phyloP scores from a whole-genome alignment of 2,888 invertebrate genomes.

The Bombyx huttoni region DNA sequence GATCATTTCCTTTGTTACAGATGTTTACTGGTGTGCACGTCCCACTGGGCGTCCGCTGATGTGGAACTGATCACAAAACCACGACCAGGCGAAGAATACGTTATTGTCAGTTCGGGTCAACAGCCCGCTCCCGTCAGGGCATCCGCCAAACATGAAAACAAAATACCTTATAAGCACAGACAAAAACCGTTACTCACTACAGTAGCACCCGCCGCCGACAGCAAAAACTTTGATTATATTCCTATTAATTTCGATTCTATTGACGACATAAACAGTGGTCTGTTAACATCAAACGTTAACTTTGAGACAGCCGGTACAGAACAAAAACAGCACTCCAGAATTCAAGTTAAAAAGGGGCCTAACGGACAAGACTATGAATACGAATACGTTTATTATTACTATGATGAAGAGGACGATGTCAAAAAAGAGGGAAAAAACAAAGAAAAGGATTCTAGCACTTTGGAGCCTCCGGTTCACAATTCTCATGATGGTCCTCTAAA shows the following conservation, averaged over 20 bases:
- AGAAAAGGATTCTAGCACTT: slow-evolving; percentile 27
- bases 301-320: slow-evolving; percentile 77
- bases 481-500: slow-evolving; percentile 75
- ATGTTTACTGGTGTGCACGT: slow-evolving; percentile 59
- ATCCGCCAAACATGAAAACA: slow-evolving; percentile 40
- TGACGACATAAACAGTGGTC: slow-evolving; percentile 59
- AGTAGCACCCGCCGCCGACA: slow-evolving; percentile 42
- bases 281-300: slow-evolving; percentile 64
- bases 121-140: slow-evolving; percentile 55
- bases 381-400: slow-evolving; percentile 92
- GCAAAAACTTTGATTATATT: slow-evolving; percentile 49
- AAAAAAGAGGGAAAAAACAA: slow-evolving; percentile 44
- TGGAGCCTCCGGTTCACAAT: slow-evolving; percentile 50
- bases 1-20: slow-evolving; percentile 52
- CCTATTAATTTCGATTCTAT: slow-evolving; percentile 66
- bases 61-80: slow-evolving; percentile 76
- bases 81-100: slow-evolving; percentile 77
- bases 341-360: slow-evolving; percentile 89
- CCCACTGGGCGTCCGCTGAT: slow-evolving; percentile 57
- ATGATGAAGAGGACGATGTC: slow-evolving; percentile 83
- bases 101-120: slow-evolving; percentile 72
- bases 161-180: slow-evolving; percentile 45
- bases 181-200: slow-evolving; percentile 72
- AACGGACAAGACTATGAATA: slow-evolving; percentile 93
- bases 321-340: slow-evolving; percentile 78